These are phyloP conservation scores for Psittacula cyanocephala DNA, from an alignment of 2,113 vertebrate genomes.

Conservation along the genomic window DNA sequence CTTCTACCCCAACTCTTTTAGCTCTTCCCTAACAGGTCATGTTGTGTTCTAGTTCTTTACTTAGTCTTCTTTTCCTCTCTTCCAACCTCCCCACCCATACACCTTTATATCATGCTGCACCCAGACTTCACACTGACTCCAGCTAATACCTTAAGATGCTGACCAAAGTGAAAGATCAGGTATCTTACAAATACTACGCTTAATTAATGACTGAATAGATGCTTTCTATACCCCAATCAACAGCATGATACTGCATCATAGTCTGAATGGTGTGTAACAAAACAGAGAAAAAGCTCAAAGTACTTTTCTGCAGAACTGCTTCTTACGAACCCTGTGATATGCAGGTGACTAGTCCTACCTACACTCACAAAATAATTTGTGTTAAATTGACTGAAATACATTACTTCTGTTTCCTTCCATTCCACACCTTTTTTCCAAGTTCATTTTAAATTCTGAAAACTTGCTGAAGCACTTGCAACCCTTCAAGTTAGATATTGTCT, in stretches of 20 bases:
- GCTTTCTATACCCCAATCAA: not conserved
- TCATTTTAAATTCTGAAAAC: slow-evolving; percentile 7
- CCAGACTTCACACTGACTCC: not conserved
- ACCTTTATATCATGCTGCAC: not conserved
- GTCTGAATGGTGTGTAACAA: not conserved
- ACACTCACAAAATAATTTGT: not conserved
- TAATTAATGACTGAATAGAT: not conserved
- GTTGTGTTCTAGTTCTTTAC: not conserved
- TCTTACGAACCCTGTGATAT: not conserved
- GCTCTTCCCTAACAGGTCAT: not conserved
- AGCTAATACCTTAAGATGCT: not conserved
- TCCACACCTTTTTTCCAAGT: not conserved
- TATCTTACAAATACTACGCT: not conserved
- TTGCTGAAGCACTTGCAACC: not conserved
- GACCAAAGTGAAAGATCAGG: not conserved
- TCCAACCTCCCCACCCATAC: not conserved
- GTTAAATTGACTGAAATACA: not conserved
- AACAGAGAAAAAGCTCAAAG: not conserved
- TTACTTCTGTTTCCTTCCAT: not conserved
- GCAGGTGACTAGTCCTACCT: not conserved
- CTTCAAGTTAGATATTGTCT: not conserved
- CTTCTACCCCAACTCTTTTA: not conserved
- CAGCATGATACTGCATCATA: not conserved
- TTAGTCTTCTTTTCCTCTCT: not conserved
- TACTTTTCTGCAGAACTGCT: not conserved